Percentiles rank a stretch among this genome's conserved stretches.
phyloP scores from a whole-genome alignment of 1,140 invertebrate species.

The Ridgeia piscesae region DNA sequence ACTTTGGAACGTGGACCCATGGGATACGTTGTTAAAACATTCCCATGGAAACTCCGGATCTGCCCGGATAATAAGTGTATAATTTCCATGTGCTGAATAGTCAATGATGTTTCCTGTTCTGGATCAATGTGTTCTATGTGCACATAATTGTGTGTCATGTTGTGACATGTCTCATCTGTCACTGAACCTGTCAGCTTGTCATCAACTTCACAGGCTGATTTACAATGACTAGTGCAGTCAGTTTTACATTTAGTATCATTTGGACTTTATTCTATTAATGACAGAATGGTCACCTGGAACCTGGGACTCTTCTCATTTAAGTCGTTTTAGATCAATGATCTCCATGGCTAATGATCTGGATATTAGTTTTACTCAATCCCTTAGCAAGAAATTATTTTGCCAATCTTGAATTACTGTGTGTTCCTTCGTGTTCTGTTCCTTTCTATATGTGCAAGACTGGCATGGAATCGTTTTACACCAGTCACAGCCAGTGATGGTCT shows the following conservation, averaged over 20 bases:
- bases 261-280: not conserved
- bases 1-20: not conserved
- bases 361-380: no score
- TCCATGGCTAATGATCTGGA: no score
- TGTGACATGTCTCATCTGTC: not conserved
- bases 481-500: no score
- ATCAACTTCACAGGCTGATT: not conserved
- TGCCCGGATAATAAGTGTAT: not conserved
- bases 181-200: not conserved
- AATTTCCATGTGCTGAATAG: not conserved
- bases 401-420: no score
- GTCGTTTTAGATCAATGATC: no score
- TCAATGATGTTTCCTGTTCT: not conserved
- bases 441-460: no score
- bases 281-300: not conserved
- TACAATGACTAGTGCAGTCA: not conserved
- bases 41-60: not conserved
- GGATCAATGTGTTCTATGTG: no score
- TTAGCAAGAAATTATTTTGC: no score
- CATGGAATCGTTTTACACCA: no score
- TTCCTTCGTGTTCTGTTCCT: no score
- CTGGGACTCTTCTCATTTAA: not conserved
- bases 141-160: not conserved
- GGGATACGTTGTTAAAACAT: not conserved
- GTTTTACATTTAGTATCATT: not conserved